phyloP scores from a whole-genome alignment of 2,113 vertebrate genomes.

The Scolopax mira region DNA sequence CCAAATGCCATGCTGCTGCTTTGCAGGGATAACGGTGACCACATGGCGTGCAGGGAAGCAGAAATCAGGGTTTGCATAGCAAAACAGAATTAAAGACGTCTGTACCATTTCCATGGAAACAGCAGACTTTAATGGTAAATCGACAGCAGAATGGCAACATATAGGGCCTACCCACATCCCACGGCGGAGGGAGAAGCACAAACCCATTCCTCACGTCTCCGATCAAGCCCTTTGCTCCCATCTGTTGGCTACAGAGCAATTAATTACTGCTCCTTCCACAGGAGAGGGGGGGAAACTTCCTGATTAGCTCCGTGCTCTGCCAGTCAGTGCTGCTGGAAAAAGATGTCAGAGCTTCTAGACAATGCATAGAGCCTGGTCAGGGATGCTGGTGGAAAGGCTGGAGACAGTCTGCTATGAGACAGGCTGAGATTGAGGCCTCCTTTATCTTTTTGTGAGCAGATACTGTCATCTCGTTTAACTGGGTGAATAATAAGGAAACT shows the following conservation, averaged over 20 bases:
- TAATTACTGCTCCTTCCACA: not conserved
- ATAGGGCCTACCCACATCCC: rapidly evolving
- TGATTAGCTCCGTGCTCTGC: not conserved
- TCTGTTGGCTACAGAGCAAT: rapidly evolving
- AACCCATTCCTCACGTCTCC: not conserved
- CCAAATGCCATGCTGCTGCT: rapidly evolving
- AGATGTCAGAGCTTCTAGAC: rapidly evolving
- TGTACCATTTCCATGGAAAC: not conserved
- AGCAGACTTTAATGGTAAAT: not conserved
- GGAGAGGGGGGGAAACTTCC: not conserved
- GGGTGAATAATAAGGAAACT: not conserved
- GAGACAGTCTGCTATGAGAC: not conserved
- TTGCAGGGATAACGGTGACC: not conserved
- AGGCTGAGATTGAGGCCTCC: not conserved
- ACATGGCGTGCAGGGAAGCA: rapidly evolving
- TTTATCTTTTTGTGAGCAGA: not conserved
- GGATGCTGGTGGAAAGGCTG: rapidly evolving
- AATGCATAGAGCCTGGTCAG: rapidly evolving
- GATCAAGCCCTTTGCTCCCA: not conserved
- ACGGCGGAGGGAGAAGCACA: rapidly evolving
- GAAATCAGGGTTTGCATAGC: not conserved
- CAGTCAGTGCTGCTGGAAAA: not conserved
- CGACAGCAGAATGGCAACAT: rapidly evolving
- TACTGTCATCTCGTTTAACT: not conserved
- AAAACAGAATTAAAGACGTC: not conserved